phyloP scores from a whole-genome alignment of 2,888 invertebrate genomes.

The Gortyna flavago region DNA sequence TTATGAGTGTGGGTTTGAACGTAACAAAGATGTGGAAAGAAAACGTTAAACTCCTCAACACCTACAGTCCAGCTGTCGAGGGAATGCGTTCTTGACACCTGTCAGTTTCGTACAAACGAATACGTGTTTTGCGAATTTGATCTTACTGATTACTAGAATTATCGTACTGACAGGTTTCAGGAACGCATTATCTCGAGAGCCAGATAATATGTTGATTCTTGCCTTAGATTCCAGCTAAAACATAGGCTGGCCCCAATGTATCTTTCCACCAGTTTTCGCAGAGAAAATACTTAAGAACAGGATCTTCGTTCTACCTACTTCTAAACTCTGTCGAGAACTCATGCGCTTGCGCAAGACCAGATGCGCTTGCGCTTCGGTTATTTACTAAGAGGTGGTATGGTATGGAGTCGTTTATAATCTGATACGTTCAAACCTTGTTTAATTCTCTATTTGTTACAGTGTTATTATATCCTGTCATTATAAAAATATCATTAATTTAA shows the following conservation, averaged over 20 bases:
- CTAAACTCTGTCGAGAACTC: background rate
- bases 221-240: background rate
- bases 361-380: background rate
- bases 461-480: conserved; percentile 17
- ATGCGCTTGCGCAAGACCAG: too few relatives aligned
- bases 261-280: background rate
- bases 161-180: too few relatives aligned
- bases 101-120: background rate
- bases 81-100: background rate
- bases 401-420: background rate
- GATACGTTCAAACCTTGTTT: conserved; percentile 39
- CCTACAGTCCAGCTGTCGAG: background rate
- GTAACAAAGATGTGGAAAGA: conserved; percentile 21
- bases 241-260: background rate
- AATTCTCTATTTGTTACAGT: conserved; percentile 26
- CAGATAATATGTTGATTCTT: background rate
- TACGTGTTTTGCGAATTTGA: background rate
- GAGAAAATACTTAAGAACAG: background rate
- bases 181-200: background rate
- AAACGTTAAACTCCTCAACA: background rate
- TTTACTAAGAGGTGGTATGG: background rate
- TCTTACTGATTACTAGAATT: background rate
- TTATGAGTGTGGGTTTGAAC: conserved; percentile 30
- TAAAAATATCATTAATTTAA: background rate
- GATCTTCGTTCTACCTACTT: background rate